A percentile compares a stretch with the other conserved stretches of the same genome.
phyloP scores from a whole-genome alignment of 2,888 invertebrate genomes.

The Polylopha cassiicola region DNA sequence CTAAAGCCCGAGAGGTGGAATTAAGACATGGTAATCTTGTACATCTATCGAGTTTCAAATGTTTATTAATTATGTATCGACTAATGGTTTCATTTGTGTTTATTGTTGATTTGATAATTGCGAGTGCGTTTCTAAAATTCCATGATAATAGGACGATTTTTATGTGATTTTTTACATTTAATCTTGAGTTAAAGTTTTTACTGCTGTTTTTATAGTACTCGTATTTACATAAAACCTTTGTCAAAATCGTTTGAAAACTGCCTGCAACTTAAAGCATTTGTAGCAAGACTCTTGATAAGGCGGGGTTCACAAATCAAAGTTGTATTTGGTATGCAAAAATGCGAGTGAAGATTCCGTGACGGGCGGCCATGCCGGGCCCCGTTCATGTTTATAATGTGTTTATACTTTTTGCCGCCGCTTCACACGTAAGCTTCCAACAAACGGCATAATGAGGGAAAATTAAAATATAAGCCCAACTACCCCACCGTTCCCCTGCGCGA shows the following conservation, averaged over 20 bases:
- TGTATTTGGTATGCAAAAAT: conserved; percentile 70
- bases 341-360: conserved; percentile 68
- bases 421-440: conserved; percentile 47
- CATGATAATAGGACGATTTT: background rate
- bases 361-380: conserved; percentile 50
- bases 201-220: conserved; percentile 13
- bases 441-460: conserved; percentile 46
- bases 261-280: conserved; percentile 35
- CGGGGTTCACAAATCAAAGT: conserved; percentile 56
- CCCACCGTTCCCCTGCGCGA: too few relatives aligned
- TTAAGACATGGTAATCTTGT: conserved; percentile 66
- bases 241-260: conserved; percentile 26
- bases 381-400: conserved; percentile 64
- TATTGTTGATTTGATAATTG: conserved; percentile 7
- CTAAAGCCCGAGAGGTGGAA: conserved; percentile 63
- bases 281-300: conserved; percentile 45
- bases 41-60: conserved; percentile 27
- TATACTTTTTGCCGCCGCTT: conserved; percentile 52
- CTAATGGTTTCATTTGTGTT: conserved; percentile 16
- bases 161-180: too few relatives aligned
- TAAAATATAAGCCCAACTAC: conserved; percentile 36
- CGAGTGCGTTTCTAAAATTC: conserved; percentile 7
- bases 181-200: too few relatives aligned
- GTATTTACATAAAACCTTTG: conserved; percentile 19
- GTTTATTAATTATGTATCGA: conserved; percentile 23